Conservation (phyloP, 1,140 invertebrate species). For the Lamellibrachia luymesi region DNA sequence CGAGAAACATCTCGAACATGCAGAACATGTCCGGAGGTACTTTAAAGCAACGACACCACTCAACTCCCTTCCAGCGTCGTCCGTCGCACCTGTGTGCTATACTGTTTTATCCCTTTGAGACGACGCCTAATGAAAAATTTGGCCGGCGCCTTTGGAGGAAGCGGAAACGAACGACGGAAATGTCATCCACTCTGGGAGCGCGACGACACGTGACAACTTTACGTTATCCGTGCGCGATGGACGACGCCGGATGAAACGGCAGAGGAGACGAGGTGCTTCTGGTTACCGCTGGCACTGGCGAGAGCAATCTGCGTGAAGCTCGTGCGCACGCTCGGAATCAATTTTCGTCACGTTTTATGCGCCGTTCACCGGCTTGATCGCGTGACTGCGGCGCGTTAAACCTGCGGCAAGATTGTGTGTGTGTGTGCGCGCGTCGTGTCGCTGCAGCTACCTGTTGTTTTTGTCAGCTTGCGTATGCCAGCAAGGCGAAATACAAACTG, state of each 20-base stretch:
- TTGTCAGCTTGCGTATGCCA: not conserved
- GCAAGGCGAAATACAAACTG: not conserved
- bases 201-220: not conserved
- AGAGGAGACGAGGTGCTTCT: not conserved
- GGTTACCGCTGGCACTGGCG: not conserved
- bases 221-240: not conserved
- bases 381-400: not conserved
- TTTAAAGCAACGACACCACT: not conserved
- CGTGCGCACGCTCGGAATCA: not conserved
- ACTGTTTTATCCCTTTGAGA: not conserved
- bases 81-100: not conserved
- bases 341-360: slow-evolving; percentile 5
- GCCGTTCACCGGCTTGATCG: not conserved
- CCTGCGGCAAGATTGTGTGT: not conserved
- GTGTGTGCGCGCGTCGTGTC: not conserved
- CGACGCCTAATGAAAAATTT: not conserved
- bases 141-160: not conserved
- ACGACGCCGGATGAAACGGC: not conserved
- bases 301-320: not conserved
- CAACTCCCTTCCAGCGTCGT: not conserved
- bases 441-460: not conserved
- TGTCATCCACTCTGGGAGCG: not conserved
- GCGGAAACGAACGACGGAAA: not conserved
- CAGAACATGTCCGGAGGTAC: not conserved
- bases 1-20: not conserved